Conservation (phyloP, 1,140 invertebrate genomes). For the Drosophila prosaltans region DNA sequence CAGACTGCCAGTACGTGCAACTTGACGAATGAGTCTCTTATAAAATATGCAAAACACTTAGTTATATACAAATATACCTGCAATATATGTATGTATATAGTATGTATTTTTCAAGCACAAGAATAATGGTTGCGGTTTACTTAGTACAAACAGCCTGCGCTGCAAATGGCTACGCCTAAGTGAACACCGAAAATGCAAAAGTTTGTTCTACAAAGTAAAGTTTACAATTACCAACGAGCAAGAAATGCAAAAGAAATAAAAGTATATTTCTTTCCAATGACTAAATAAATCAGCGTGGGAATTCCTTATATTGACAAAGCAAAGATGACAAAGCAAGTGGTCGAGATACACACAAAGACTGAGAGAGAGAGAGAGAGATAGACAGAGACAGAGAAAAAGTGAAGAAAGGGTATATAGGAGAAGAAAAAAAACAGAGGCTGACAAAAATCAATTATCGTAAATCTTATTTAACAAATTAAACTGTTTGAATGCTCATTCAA, state of each 20-base stretch:
- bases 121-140: conserved; percentile 42
- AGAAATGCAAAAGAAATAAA: conserved; percentile 3
- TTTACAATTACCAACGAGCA: conserved; percentile 47
- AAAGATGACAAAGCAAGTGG: conserved; percentile 11
- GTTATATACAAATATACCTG: conserved; percentile 25
- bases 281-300: conserved; percentile 70
- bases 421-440: background rate
- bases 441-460: conserved; percentile 64
- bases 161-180: conserved; percentile 18
- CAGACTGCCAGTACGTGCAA: conserved; percentile 40
- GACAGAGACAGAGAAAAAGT: background rate
- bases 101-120: conserved; percentile 1
- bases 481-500: conserved; percentile 36
- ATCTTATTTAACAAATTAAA: conserved; percentile 72
- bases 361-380: conserved; percentile 6
- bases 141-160: background rate
- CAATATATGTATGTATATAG: background rate
- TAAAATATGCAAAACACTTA: conserved; percentile 50
- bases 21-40: conserved; percentile 53
- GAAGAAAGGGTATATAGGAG: too few relatives aligned
- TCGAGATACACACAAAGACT: background rate
- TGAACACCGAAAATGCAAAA: conserved; percentile 28
- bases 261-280: conserved; percentile 26
- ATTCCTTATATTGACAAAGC: conserved; percentile 33
- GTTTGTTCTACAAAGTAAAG: conserved; percentile 17